Evolutionary conservation across 2,113 vertebrate species (phyloP).

Genomic region (Heptranchias perlo): DNA sequence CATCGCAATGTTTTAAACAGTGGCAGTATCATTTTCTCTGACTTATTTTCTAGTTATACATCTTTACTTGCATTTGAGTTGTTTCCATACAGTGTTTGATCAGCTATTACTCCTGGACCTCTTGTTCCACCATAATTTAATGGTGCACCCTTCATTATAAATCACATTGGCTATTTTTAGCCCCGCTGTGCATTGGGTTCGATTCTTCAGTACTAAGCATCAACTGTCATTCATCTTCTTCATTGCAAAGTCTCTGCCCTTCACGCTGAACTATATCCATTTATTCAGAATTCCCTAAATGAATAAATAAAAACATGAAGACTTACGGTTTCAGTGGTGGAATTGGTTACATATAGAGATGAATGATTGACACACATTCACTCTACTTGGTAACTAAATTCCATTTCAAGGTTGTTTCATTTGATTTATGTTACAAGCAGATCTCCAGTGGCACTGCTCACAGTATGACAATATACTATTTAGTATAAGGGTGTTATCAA

Average conservation of each 20-base stretch:
- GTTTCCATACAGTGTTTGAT: slow-evolving; percentile 12
- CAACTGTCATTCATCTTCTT: neutral
- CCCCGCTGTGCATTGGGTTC: neutral
- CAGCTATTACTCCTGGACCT: neutral
- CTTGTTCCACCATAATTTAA: neutral
- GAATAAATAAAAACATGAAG: neutral
- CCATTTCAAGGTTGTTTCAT: too few relatives aligned
- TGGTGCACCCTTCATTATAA: neutral
- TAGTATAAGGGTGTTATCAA: neutral
- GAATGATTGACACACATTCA: too few relatives aligned
- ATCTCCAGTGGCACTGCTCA: too few relatives aligned
- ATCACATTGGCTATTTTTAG: neutral
- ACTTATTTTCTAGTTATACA: neutral
- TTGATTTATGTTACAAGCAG: too few relatives aligned
- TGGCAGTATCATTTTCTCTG: neutral
- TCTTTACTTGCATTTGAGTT: neutral
- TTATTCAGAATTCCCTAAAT: neutral
- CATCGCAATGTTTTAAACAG: neutral
- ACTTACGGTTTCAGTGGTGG: neutral
- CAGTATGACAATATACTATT: neutral
- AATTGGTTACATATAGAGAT: neutral
- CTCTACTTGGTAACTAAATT: too few relatives aligned
- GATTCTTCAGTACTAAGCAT: neutral
- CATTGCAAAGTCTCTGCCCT: neutral
- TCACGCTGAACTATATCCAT: neutral